phyloP scores from a whole-genome alignment of 2,113 vertebrate genomes.

The Catharus fuscescens region DNA sequence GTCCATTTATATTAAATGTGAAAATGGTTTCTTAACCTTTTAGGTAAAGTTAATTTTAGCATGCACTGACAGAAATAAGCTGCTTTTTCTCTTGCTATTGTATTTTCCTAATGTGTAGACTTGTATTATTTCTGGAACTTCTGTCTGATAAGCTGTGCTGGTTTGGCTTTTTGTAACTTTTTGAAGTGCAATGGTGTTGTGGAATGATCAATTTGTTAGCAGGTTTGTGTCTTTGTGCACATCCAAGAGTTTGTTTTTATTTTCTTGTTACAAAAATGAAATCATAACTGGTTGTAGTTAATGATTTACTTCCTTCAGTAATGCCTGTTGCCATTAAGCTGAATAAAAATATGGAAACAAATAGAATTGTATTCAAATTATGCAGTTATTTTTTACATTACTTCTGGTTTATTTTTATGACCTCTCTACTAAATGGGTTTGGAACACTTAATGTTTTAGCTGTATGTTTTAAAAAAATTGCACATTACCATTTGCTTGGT shows the following conservation, averaged over 20 bases:
- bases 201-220: not conserved
- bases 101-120: not conserved
- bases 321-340: not conserved
- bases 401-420: conserved; percentile 16
- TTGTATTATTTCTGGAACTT: not conserved
- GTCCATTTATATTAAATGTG: not conserved
- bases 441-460: conserved; percentile 32
- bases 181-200: not conserved
- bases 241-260: not conserved
- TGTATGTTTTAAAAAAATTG: not conserved
- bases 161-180: not conserved
- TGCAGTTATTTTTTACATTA: not conserved
- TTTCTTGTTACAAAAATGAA: not conserved
- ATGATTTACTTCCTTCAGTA: not conserved
- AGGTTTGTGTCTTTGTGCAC: not conserved
- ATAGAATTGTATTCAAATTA: not conserved
- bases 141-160: not conserved
- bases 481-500: not conserved
- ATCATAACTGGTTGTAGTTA: not conserved
- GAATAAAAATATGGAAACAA: conserved; percentile 6
- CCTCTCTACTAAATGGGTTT: not conserved
- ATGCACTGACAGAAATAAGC: not conserved
- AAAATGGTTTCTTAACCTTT: not conserved
- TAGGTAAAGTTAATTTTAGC: not conserved
- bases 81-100: not conserved